Base-by-base conservation (phyloP, 1,140 invertebrate genomes). In the Frieseomelitta varia region DNA sequence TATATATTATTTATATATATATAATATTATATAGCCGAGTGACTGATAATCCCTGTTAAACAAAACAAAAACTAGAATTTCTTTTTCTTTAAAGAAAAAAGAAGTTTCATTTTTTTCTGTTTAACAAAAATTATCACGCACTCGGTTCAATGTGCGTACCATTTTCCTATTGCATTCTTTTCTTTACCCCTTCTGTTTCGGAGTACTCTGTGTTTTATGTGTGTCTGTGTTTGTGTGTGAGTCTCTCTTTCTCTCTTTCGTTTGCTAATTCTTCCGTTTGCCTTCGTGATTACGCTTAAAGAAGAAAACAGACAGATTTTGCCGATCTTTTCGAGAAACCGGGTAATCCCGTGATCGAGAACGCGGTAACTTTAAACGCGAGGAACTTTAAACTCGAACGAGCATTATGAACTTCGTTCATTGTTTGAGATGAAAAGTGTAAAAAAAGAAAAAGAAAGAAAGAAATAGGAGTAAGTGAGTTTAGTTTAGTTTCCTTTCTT, bases 81-180 rank as follows among this genome's bases (percentile, higher is more conserved):
- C n/a, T 76, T 56, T 39, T 76, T 63, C 4, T 39, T 4, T 39
- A 39, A 39, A 39, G 34, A n/a, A 30, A 30, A 30, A 84, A 87
- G 87, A 71, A 91, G 91, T 14, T 55, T 90, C n/a, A 6, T 63
- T 56, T 39, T 76, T 47, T 14, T 30, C 19, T 51, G 8, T 74
- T 89, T 84, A 92, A 92, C 90, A 92, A 89, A 78, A 80, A 91
- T 84, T 93, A 93, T 93, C 91, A 93, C 91, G 92, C 92, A 88
- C 87, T 93, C 90, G 87, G 80, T 88, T 89, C 88, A 90, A 77
- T 94, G 93, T 94, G 93, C 93, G 93, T 93, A 88, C 88, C 87
- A 91, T 91, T 92, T 88, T 61, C 79, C 51, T 69, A 73, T 81
- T 19, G 55, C 65, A 14, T 77, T 55, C 81, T 56, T 39, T 21